phyloP scores from a whole-genome alignment of 2,113 vertebrate genomes.

The Crypturellus undulatus region DNA sequence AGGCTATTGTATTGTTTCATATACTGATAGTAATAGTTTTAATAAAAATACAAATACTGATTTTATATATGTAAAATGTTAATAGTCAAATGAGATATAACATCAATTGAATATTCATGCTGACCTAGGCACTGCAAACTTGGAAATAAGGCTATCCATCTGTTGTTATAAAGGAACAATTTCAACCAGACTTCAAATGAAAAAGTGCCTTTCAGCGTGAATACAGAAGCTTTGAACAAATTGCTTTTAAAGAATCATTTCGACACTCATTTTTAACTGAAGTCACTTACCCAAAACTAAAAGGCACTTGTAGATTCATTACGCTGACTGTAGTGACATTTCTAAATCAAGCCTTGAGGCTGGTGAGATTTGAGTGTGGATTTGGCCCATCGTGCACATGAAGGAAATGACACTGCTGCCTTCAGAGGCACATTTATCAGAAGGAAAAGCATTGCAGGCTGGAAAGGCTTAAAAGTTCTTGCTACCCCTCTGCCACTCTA shows the following conservation, averaged over 20 bases:
- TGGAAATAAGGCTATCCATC: not conserved
- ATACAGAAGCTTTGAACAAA: not conserved
- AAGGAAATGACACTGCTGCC: not conserved
- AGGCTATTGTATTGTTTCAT: not conserved
- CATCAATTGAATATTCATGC: not conserved
- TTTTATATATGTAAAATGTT: not conserved
- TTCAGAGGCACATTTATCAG: not conserved
- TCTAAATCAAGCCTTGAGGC: not conserved
- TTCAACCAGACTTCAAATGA: not conserved
- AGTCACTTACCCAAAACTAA: not conserved
- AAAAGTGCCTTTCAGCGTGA: not conserved
- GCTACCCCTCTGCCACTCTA: accelerated
- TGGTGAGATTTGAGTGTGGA: not conserved
- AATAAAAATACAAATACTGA: not conserved
- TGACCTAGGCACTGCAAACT: not conserved
- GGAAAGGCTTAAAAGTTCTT: not conserved
- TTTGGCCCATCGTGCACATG: not conserved
- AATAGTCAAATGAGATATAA: not conserved
- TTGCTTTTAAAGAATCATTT: not conserved
- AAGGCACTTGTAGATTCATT: not conserved
- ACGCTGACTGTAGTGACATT: not conserved
- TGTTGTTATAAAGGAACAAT: not conserved
- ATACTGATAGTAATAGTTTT: not conserved
- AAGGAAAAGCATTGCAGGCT: not conserved
- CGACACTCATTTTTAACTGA: not conserved